Evolutionary conservation across 2,888 invertebrate genomes (phyloP), one percentile per base, ranked within the genome.

Genomic region (Synanthedon myopaeformis): DNA sequence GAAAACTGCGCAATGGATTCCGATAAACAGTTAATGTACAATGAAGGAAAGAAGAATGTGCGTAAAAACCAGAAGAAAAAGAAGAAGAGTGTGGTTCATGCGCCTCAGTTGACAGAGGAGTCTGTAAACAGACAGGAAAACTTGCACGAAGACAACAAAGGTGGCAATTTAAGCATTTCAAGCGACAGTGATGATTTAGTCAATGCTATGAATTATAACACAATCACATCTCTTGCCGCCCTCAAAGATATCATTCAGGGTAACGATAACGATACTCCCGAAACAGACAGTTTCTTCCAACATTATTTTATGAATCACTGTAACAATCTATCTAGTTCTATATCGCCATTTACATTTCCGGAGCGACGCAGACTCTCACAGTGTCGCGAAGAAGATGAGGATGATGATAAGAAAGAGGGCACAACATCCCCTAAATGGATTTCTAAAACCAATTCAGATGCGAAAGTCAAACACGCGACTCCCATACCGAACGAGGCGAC

Each of bases 361-460:
- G 91, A 90, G 63, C 86, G 91, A 4, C 86, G 93, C 41, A 89
- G 95, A 12, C 76, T 95, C 59, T 95, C 94, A 3, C 94, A 95
- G 76, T 95, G 95, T 72, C 90, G 93, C 57, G 95, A 95, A 72
- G 95, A 95, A 79, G 95, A 95, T 65, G 94, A 95, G 72, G 93
- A 94, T 53, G 93, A 93, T 60, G 89, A 78, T 52, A 82, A 70
- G 52, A 83, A 79, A 64, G 83, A 85, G 41, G 41, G 41, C n/a
- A 17, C 12, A 6, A 19, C 49, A 2, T 49, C 23, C 12, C 13
- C n/a, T 45, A 45, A 45, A n/a, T 13, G 5, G 5, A 70, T 69
- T 56, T 59, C 60, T 3, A 61, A 62, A 51, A 12, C 54, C 49
- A 74, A 62, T 54, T 51, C 61, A 6, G n/a, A 45, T 45, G n/a